Evolutionary conservation across 1,140 invertebrate species (phyloP).

Genomic region (Galleria mellonella): DNA sequence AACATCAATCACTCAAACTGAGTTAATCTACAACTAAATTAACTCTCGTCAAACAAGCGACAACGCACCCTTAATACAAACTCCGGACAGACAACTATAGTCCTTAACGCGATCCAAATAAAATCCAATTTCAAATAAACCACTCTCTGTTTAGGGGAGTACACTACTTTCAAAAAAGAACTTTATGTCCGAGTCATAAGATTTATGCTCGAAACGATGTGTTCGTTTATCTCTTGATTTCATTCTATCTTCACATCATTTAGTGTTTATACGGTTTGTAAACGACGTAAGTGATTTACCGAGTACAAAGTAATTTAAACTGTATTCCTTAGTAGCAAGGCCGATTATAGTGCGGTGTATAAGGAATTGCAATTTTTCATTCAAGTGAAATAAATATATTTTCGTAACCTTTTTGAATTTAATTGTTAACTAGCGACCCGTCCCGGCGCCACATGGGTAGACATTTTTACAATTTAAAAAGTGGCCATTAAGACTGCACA

Average conservation of each 20-base stretch:
- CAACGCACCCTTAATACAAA: slow-evolving; percentile 30
- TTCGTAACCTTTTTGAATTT: too few relatives aligned
- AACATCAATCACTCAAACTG: slow-evolving; percentile 66
- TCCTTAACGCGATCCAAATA: slow-evolving; percentile 25
- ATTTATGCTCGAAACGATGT: slow-evolving; percentile 10
- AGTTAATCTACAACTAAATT: slow-evolving; percentile 68
- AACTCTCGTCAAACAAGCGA: slow-evolving; percentile 50
- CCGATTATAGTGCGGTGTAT: neutral
- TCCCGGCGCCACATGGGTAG: too few relatives aligned
- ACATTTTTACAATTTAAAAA: too few relatives aligned
- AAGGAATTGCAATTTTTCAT: too few relatives aligned
- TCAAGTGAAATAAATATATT: too few relatives aligned
- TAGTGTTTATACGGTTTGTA: slow-evolving; percentile 16
- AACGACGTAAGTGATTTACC: slow-evolving; percentile 14
- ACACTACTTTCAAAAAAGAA: slow-evolving; percentile 17
- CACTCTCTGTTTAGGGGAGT: neutral
- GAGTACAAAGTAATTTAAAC: slow-evolving; percentile 1
- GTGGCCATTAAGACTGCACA: too few relatives aligned
- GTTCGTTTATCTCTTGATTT: slow-evolving; percentile 43
- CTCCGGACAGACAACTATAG: slow-evolving; percentile 22
- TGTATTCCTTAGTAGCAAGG: slow-evolving; percentile 10
- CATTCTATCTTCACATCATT: slow-evolving; percentile 50
- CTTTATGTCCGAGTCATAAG: slow-evolving; percentile 13
- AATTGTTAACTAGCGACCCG: too few relatives aligned
- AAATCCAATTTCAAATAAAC: slow-evolving; percentile 24